Conservation (phyloP, 2,113 vertebrate genomes). For the Cynocephalus volans region DNA sequence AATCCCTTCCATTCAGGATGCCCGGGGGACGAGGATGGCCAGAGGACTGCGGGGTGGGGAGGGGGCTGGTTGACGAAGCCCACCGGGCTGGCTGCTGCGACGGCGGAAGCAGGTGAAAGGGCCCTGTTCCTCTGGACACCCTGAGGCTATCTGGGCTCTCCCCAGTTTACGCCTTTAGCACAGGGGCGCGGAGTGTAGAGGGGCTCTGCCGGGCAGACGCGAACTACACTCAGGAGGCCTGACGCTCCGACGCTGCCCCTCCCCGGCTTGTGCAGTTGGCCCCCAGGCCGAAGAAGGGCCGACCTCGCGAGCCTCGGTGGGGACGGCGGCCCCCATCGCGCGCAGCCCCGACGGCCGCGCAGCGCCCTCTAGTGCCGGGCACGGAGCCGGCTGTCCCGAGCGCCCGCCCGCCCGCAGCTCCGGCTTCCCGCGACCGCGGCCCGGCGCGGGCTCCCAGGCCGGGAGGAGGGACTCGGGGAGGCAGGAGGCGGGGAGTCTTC, state of each 20-base stretch:
- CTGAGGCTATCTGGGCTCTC: not conserved
- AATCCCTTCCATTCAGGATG: not conserved
- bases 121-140: not conserved
- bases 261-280: not conserved
- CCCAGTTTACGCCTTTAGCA: not conserved
- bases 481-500: constrained; percentile 50
- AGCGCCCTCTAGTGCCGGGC: constrained; percentile 78
- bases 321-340: rapidly evolving
- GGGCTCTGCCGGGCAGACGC: not conserved
- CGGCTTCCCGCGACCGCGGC: not conserved
- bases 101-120: too few relatives aligned
- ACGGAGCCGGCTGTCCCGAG: not conserved
- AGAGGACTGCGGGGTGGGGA: not conserved
- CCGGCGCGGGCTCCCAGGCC: not conserved
- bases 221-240: not conserved
- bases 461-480: not conserved
- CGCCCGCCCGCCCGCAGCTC: not conserved
- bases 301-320: not conserved
- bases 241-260: not conserved
- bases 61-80: not conserved
- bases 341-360: not conserved
- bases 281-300: not conserved
- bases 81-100: not conserved
- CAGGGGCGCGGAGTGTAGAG: not conserved
- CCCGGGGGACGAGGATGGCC: too few relatives aligned